Evolutionary conservation across 2,113 vertebrate species (phyloP), one percentile per base, ranked within the genome.

Genomic region (Chrysemys picta): DNA sequence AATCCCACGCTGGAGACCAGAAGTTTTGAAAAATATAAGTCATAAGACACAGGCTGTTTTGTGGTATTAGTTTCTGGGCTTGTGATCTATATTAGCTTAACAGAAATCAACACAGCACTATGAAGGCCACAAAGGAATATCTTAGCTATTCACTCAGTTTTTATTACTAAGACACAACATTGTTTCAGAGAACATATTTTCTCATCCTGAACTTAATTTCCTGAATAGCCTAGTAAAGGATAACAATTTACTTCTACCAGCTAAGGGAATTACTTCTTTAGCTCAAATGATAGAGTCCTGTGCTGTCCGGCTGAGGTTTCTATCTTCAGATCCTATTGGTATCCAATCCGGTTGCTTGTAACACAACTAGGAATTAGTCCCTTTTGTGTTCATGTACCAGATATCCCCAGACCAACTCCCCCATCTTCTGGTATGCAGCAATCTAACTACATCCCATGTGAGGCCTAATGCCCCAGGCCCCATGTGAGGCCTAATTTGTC

Each of bases 191-290:
- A 0, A 16, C 8, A 1, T 10, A 80, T 88, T 31, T 2, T 3
- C 3, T 35, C 56, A 42, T 75, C 10, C 10, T 24, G 13, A 42
- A 45, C 38, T 45, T 76, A 45, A 69, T n/a, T 38, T 38, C 52
- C 16, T 59, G 82, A 87, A 53, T 47, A 53, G 27, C 35, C 21
- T 45, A 22, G 27, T 75, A 16, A 13, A 92, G 69, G 1, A 7
- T 50, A 93, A 10, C 25, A 19, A 2, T 54, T 52, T 89, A 54
- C 84, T 75, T 89, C 22, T 84, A 9, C 84, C n/a, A 53, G 0
- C 27, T 7, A 19, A 47, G 16, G 80, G 49, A 84, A 22, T 47
- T n/a, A 1, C 0, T 65, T 0, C 76, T 62, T 42, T 1, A 54
- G 19, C 35, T 81, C 76, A 27, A 49, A 31, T 65, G n/a, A 57